Evolutionary conservation across 2,113 vertebrate species (phyloP), one percentile per base, ranked within the genome.

Genomic region (Oceanites oceanicus): DNA sequence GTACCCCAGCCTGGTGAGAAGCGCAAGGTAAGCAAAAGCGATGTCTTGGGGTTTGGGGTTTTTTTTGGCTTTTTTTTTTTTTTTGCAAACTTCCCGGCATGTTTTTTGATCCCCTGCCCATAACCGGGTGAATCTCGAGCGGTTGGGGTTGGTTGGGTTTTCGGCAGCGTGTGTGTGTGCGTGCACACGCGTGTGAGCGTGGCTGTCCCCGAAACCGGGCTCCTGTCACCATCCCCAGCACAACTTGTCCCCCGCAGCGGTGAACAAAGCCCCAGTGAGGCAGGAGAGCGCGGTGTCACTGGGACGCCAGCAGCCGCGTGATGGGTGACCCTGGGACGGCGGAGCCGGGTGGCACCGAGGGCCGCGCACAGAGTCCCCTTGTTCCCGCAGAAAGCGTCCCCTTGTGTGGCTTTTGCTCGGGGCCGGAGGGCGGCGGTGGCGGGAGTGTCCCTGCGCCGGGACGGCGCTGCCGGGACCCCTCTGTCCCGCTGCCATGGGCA

Each of bases 231-330:
- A 14, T 50, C 29, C 45, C 71, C 9, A 0, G 71, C 61, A 44
- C 36, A 1, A 0, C 30, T 40, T 12, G 12, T 58, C 20, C 23
- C 88, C 27, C 3, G 10, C 3, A 2, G 32, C 13, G 0, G 3
- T 0, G 6, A 78, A 97, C 97, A 97, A 95, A 94, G 93, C 32
- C 73, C 34, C 94, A 94, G 61, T 94, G 95, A 95, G 81, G 83
- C 78, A 1, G 79, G 75, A 38, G 70, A 14, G 55, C 15, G 9
- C 21, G 25, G 90, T 72, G 96, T 40, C 96, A 63, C 49, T 4
- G 71, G 68, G 82, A 26, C 53, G 5, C 30, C 40, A 10, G 88
- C 50, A 13, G 86, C 67, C 63, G 67, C 81, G 75, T 96, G 92
- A 94, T 12, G 8, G 77, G 56, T 82, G 93, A 92, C 45, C 65